Evolutionary conservation across 2,797 vertebrate species (phyloP).

Genomic region (Antrozous pallidus): DNA sequence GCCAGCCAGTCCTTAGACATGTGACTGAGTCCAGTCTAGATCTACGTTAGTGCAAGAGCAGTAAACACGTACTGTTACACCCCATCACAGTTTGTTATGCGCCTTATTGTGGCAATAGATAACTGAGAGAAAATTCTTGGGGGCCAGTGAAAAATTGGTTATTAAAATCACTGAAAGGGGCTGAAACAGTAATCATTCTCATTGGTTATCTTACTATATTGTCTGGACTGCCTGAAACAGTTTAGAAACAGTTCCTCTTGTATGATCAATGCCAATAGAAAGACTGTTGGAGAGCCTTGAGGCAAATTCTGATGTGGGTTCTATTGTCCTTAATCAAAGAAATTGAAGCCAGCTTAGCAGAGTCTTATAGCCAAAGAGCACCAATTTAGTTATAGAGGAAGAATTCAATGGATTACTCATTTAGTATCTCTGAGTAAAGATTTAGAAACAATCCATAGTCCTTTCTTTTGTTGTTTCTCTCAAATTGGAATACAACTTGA

Average conservation of each 20-base stretch:
- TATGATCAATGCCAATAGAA: conserved; percentile 22
- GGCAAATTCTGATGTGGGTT: conserved; percentile 29
- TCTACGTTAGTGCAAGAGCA: background rate
- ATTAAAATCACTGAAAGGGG: background rate
- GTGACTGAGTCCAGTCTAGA: background rate
- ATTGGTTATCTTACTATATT: background rate
- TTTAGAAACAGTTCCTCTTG: background rate
- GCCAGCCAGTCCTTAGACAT: background rate
- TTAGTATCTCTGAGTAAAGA: conserved; percentile 22
- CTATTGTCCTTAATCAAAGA: conserved; percentile 24
- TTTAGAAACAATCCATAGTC: conserved; percentile 50
- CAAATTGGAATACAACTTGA: conserved; percentile 9
- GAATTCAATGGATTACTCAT: conserved; percentile 20
- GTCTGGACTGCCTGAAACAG: background rate
- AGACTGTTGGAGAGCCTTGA: background rate
- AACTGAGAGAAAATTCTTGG: background rate
- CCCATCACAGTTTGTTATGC: background rate
- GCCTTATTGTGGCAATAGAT: background rate
- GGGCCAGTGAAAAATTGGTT: background rate
- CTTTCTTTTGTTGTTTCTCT: conserved; percentile 34
- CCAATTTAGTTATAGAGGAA: background rate
- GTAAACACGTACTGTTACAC: background rate
- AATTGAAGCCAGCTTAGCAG: conserved; percentile 6
- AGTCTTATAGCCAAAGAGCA: background rate
- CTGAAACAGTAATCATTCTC: background rate